Base-by-base conservation (phyloP, 2,113 vertebrate species). In the Conger conger region DNA sequence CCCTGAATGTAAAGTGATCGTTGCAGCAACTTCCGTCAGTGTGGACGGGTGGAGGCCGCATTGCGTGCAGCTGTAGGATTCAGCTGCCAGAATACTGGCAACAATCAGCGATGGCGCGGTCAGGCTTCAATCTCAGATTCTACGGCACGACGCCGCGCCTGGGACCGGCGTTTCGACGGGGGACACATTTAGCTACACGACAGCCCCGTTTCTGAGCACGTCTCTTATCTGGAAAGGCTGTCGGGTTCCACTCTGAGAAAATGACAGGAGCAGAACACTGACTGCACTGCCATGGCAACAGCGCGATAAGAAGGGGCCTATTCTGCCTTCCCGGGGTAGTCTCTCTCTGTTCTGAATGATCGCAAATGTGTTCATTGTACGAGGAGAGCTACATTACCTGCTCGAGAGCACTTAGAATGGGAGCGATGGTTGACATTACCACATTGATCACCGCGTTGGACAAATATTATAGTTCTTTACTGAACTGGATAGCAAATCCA, bases 231-330 rank as follows among this genome's bases (percentile, higher is more conserved):
- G 33, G 81, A 79, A 57, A n/a, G 76, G 73, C 78, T 42, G 80
- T 45, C 86, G 83, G n/a, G 53, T 27, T 38, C 7, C 81, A 82
- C 76, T 79, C 80, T 81, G 76, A 79, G 63, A 86, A 79, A 60
- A 50, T 38, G 11, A 79, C 63, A 87, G 83, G 33, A 80, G 73
- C 30, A 78, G 85, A 57, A 82, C 79, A 85, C 76, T 84, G 82
- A 33, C 79, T 35, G 37, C 76, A 30, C 79, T 80, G 78, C 53
- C 73, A 36, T 88, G 76, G 83, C 60, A 86, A 84, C 83, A 33
- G 27, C 13, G 36, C 86, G 86, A 89, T 87, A 87, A 90, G 45
- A 30, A 53, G 23, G 76, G 76, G 60, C 76, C 79, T 80, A 35
- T 82, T 86, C 35, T 80, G 27, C 76, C 20, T 33, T 7, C 60